Evolutionary conservation across 2,888 invertebrate genomes (phyloP).

Genomic region (Mesorhabditis sp.): DNA sequence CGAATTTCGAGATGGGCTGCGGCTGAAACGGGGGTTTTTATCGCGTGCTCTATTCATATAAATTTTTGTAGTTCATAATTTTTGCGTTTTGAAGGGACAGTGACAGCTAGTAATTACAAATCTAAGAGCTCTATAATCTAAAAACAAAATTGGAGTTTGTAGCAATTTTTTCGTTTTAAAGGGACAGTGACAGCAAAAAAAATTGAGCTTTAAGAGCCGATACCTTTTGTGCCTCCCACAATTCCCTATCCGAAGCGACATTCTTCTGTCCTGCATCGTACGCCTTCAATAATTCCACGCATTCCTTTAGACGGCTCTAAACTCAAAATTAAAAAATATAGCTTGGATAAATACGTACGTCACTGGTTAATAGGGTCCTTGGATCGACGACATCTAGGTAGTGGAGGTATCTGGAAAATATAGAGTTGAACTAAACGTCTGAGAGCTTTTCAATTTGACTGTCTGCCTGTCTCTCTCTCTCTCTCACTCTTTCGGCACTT

Average conservation of each 20-base stretch:
- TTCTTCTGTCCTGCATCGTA: constrained; percentile 47
- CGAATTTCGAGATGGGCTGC: constrained; percentile 59
- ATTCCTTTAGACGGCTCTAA: constrained; percentile 58
- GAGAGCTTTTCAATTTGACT: too few relatives aligned
- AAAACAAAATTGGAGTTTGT: too few relatives aligned
- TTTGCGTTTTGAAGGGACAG: too few relatives aligned
- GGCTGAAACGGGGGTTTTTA: constrained; percentile 21
- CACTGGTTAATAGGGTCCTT: constrained; percentile 60
- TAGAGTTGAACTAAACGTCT: too few relatives aligned
- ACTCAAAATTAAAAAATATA: constrained; percentile 8
- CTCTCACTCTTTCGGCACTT: not conserved
- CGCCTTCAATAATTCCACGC: constrained; percentile 59
- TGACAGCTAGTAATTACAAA: too few relatives aligned
- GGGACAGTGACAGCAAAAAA: too few relatives aligned
- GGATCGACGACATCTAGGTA: constrained; percentile 63
- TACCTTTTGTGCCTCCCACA: constrained; percentile 63
- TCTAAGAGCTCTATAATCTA: too few relatives aligned
- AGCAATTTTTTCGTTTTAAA: too few relatives aligned
- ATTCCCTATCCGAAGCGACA: constrained; percentile 56
- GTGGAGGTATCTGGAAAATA: constrained; percentile 53
- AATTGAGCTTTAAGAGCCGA: too few relatives aligned
- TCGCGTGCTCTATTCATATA: too few relatives aligned
- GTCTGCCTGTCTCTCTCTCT: too few relatives aligned
- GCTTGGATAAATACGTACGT: constrained; percentile 49
- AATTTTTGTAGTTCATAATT: too few relatives aligned